Evolutionary conservation across 2,888 invertebrate genomes (phyloP), one percentile per base, ranked within the genome.

Genomic region (Steinernema hermaphroditum): DNA sequence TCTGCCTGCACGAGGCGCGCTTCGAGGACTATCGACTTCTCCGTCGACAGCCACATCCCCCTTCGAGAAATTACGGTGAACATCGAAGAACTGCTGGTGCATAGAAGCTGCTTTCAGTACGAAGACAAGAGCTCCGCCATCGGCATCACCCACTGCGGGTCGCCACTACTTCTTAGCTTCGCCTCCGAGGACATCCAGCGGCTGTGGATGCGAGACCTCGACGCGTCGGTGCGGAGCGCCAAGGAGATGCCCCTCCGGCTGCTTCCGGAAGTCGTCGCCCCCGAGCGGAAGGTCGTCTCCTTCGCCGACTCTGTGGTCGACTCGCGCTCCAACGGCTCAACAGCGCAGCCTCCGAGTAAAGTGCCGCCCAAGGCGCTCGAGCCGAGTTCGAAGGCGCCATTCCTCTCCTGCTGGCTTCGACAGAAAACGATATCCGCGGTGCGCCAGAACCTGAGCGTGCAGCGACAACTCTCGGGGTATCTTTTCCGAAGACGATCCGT

Each of bases 1-100:
- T 78, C 87, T 14, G 85, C 19, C 29, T 32, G 27, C n/a, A 27
- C 16, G 19, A 62, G 32, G 16, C 62, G 32, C 16, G 9, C 29
- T 19, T 12, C 62, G n/a, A 62, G 32, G 29, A 4, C 62, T 12
- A 4, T 62, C 16, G 62, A 62, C 8, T 62, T 62, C 32, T 62
- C 1, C 29, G 29, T 62, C 62, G 29, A 32, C 62, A 34, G n/a
- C n/a, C 62, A 62, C 62, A 34, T 62, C 19, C 62, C 62, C n/a
- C 32, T 62, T 16, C 2, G 62, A 32, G 62, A 62, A 12, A 34
- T 62, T 32, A 62, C 34, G 32, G 62, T 62, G 32, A 32, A 6
- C 49, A 8, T n/a, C n/a, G n/a, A n/a, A n/a, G n/a, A n/a, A n/a
- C n/a, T n/a, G n/a, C n/a, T n/a, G 37, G 6, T 37, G 37, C 6